Base-by-base conservation (phyloP, 1,140 invertebrate species). In the Acromyrmex heyeri region DNA sequence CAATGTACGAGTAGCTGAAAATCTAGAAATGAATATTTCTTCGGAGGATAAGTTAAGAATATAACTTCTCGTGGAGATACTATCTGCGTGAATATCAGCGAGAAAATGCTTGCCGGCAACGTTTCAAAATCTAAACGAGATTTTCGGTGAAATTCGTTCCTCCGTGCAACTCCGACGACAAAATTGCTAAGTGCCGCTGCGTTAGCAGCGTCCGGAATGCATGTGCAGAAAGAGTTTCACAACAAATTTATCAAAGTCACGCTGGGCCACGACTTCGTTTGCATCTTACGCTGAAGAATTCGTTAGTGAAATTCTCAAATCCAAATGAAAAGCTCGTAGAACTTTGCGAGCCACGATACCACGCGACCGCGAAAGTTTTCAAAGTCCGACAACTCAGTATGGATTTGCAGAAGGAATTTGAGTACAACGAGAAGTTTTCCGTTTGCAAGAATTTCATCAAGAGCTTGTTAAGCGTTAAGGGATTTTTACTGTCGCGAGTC, bases 321-420 rank as follows among this genome's bases (percentile, higher is more conserved):
- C 75, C 65, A 67, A 75, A 88, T 67, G 73, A 78, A 86, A 86
- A 88, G 65, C 90, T 88, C 81, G 24, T 62, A 77, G 44, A 79
- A 86, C 65, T 83, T 76, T 62, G 44, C 69, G 79, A 62, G 64
- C 50, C 34, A 44, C 65, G 79, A 83, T 83, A 83, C 55, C 69
- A 69, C 65, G 79, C 79, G 79, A 83, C 79, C 79, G 79, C 79
- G 57, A 61, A 83, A 83, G 79, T 83, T 83, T 61, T 61, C 79
- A 61, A 73, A 83, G 79, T 83, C 79, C 79, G 69, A 75, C 79
- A 83, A 83, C 55, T 75, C 69, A 24, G 57, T 83, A 83, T 83
- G 55, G 79, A 83, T 83, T 75, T 83, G 79, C 69, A 48, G n/a
- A 18, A 73, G 38, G 55, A 83, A 83, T 83, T 83, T 75, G 79